phyloP scores from a whole-genome alignment of 2,888 invertebrate genomes.

The Rhodophaea formosa region DNA sequence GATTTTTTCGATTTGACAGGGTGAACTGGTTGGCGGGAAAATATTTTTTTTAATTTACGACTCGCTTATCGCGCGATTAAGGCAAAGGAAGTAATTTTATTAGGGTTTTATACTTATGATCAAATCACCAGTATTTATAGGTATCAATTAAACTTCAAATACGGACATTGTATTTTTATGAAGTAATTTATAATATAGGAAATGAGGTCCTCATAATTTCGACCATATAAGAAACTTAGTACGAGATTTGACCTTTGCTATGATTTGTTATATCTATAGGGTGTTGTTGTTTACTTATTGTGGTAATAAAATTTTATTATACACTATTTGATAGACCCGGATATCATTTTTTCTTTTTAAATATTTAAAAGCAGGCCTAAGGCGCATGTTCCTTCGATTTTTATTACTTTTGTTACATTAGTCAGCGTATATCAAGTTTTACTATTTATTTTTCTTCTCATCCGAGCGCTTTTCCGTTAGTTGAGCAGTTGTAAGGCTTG shows the following conservation, averaged over 20 bases:
- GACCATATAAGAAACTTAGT: not conserved
- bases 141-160: not conserved
- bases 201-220: conserved; percentile 1
- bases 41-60: conserved; percentile 32
- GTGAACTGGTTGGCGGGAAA: conserved; percentile 37
- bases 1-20: conserved; percentile 35
- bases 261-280: not conserved
- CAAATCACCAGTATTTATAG: conserved; percentile 7
- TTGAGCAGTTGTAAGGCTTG: too few relatives aligned
- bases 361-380: not conserved
- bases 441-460: too few relatives aligned
- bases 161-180: not conserved
- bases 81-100: conserved; percentile 26
- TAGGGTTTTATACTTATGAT: conserved; percentile 17
- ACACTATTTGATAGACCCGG: not conserved
- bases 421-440: too few relatives aligned
- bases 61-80: conserved; percentile 17
- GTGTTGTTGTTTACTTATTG: conserved; percentile 1
- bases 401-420: too few relatives aligned
- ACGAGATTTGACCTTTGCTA: not conserved
- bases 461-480: too few relatives aligned
- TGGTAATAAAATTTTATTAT: not conserved
- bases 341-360: not conserved
- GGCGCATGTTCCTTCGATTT: not conserved
- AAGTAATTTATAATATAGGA: not conserved